Evolutionary conservation across 2,113 vertebrate genomes (phyloP).

Genomic region (Campylorhamphus procurvoides): DNA sequence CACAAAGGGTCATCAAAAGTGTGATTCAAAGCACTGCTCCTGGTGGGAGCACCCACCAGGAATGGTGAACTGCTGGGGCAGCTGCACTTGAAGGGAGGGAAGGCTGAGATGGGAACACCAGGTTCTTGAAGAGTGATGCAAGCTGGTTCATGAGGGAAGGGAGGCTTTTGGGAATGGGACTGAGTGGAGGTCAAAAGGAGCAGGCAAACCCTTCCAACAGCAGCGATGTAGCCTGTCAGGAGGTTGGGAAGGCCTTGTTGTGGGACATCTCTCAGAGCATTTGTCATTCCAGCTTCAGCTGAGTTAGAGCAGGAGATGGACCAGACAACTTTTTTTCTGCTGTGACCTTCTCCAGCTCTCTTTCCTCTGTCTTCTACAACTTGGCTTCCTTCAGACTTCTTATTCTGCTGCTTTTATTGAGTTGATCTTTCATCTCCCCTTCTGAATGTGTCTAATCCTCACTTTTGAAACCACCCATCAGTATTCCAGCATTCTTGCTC

Average conservation of each 20-base stretch:
- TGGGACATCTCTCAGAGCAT: fast-evolving
- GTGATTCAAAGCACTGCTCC: fast-evolving
- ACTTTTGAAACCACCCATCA: neutral
- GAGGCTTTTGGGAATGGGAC: neutral
- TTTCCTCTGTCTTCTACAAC: neutral
- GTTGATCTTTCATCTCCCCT: neutral
- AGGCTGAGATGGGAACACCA: neutral
- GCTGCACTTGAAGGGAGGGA: neutral
- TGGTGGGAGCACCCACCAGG: neutral
- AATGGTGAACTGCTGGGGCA: neutral
- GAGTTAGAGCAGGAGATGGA: neutral
- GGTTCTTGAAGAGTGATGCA: neutral
- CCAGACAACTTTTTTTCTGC: neutral
- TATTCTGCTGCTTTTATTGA: neutral
- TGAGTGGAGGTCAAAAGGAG: neutral
- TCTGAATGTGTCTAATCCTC: neutral
- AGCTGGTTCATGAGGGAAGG: neutral
- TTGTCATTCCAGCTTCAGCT: neutral
- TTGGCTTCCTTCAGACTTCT: neutral
- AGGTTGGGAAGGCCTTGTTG: neutral
- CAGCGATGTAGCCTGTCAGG: neutral
- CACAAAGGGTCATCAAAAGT: neutral
- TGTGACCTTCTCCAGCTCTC: neutral
- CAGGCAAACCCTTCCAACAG: neutral
- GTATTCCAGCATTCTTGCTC: neutral